phyloP scores from a whole-genome alignment of 2,888 invertebrate genomes.

The Diarsia dahlii region DNA sequence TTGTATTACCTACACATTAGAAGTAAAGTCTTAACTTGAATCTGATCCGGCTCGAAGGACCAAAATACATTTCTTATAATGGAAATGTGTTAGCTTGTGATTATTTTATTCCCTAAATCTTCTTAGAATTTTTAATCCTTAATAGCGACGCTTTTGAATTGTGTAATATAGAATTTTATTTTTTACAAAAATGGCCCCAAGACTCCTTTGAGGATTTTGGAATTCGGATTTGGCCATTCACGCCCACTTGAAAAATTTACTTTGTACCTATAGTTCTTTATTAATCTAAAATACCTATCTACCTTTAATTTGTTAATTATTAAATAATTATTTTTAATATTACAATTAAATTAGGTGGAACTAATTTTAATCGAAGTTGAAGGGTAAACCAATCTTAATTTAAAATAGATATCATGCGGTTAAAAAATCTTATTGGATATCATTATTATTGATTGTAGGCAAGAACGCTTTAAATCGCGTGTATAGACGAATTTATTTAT shows the following conservation, averaged over 20 bases:
- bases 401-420: background rate
- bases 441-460: background rate
- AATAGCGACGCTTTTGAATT: no score
- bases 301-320: background rate
- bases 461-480: slow-evolving; percentile 6
- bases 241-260: background rate
- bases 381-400: slow-evolving; percentile 3
- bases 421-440: background rate
- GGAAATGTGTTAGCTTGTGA: slow-evolving; percentile 2
- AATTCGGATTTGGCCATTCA: background rate
- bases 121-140: no score
- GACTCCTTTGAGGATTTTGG: background rate
- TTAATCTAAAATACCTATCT: background rate
- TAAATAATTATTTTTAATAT: background rate
- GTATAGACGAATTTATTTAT: slow-evolving; percentile 12
- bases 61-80: background rate
- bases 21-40: background rate
- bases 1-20: background rate
- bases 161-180: no score
- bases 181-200: background rate
- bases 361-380: background rate
- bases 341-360: background rate
- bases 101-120: background rate
- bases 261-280: background rate
- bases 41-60: background rate